A percentile compares a stretch with the other conserved stretches of the same genome.
Conservation (phyloP, 2,797 vertebrate species). For the Spondyliosoma cantharus region DNA sequence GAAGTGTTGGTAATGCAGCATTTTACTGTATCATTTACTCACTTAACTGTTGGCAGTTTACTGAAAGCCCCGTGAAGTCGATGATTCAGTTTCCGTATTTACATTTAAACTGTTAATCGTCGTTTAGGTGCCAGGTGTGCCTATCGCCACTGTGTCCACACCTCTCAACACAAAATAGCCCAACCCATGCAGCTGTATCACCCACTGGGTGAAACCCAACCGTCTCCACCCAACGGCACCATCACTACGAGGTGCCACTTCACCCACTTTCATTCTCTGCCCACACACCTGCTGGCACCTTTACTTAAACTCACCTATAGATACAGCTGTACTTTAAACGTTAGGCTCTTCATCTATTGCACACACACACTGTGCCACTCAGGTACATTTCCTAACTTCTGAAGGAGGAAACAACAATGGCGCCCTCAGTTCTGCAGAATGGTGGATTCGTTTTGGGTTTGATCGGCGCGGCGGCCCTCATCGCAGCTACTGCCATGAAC, state of each 20-base stretch:
- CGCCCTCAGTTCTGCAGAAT: slow-evolving; percentile 86
- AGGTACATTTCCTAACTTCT: slow-evolving; percentile 8
- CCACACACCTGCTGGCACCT: slow-evolving; percentile 12
- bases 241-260: slow-evolving; percentile 38
- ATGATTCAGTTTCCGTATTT: slow-evolving; percentile 56
- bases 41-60: not conserved
- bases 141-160: slow-evolving; percentile 64
- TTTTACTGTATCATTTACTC: not conserved
- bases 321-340: not conserved
- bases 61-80: not conserved
- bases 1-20: not conserved
- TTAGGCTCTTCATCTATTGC: not conserved
- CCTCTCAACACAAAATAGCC: slow-evolving; percentile 38
- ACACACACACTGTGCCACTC: not conserved
- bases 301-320: not conserved
- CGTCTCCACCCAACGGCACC: slow-evolving; percentile 51
- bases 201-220: slow-evolving; percentile 44
- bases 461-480: slow-evolving; percentile 86
- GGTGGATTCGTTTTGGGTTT: slow-evolving; percentile 87
- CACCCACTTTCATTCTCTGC: slow-evolving; percentile 21
- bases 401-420: slow-evolving; percentile 79
- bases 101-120: slow-evolving; percentile 53
- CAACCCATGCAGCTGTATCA: slow-evolving; percentile 50
- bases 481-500: slow-evolving; percentile 88
- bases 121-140: slow-evolving; percentile 47